Evolutionary conservation across 35 echinoderm and acorn worm genomes (phyloP).

Genomic region (Lytechinus variegatus): DNA sequence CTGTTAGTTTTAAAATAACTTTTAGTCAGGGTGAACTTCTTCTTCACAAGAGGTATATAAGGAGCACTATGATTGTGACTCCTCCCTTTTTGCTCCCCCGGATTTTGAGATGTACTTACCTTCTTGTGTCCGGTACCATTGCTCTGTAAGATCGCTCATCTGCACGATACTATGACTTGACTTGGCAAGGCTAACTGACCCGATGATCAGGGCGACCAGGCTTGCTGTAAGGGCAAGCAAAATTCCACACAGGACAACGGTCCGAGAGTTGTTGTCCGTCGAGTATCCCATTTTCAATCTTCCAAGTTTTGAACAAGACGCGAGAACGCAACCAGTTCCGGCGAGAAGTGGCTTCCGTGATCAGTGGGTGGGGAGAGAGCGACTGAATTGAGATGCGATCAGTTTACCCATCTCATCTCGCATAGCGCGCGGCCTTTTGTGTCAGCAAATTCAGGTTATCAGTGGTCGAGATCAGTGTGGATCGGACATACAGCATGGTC

Average conservation of each 20-base stretch:
- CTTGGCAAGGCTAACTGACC: constrained; percentile 3
- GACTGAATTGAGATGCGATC: neutral
- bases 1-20: no score
- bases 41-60: no score
- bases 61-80: no score
- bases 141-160: neutral
- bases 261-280: neutral
- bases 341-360: neutral
- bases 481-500: no score
- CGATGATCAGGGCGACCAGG: constrained; percentile 6
- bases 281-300: neutral
- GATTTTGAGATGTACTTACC: neutral
- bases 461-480: no score
- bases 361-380: neutral
- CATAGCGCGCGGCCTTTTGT: neutral
- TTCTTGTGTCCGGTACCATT: neutral
- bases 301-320: neutral
- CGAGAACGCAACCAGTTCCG: neutral
- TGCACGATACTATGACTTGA: neutral
- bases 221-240: neutral
- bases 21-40: no score
- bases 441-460: neutral
- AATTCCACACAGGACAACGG: constrained; percentile 8
- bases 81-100: no score
- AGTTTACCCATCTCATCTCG: neutral